Conservation (phyloP, 2,113 vertebrate species). For the Sterrhoptilus dennistouni region DNA sequence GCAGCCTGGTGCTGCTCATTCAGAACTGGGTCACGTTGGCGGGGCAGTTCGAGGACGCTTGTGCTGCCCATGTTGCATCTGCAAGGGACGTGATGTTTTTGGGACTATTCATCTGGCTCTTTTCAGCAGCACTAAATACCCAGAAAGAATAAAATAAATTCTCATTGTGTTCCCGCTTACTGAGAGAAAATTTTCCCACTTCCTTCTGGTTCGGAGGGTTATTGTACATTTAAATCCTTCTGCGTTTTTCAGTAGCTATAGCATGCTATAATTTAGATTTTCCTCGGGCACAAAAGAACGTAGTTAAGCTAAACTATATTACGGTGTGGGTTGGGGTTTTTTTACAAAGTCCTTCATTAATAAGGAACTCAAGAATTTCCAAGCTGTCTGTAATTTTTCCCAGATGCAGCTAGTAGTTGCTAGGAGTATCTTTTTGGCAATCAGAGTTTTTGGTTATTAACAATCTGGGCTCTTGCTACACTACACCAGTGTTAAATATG, state of each 20-base stretch:
- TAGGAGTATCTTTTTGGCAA: conserved; percentile 61
- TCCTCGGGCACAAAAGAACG: conserved; percentile 43
- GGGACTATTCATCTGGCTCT: conserved; percentile 49
- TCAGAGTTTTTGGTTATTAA: conserved; percentile 47
- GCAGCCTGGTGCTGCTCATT: conserved; percentile 38
- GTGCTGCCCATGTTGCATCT: conserved; percentile 44
- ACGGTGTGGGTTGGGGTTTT: not conserved
- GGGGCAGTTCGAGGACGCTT: not conserved
- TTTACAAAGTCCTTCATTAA: conserved; percentile 45
- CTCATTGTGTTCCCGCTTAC: conserved; percentile 38
- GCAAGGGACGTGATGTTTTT: conserved; percentile 8
- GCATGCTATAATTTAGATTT: conserved; percentile 58
- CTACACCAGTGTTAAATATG: conserved; percentile 19
- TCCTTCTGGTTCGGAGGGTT: conserved; percentile 31
- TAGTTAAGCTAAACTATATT: conserved; percentile 40
- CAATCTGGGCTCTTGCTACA: conserved; percentile 32
- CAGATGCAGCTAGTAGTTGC: conserved; percentile 61
- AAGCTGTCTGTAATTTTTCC: conserved; percentile 63
- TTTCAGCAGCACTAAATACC: conserved; percentile 54
- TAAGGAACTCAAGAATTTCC: conserved; percentile 44
- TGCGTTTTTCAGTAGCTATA: conserved; percentile 47
- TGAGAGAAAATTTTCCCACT: conserved; percentile 33
- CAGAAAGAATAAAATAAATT: conserved; percentile 60
- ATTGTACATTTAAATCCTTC: conserved; percentile 13
- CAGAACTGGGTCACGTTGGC: conserved; percentile 50